Conservation (phyloP, 1,140 invertebrate genomes). For the Fragariocoptes setiger region DNA sequence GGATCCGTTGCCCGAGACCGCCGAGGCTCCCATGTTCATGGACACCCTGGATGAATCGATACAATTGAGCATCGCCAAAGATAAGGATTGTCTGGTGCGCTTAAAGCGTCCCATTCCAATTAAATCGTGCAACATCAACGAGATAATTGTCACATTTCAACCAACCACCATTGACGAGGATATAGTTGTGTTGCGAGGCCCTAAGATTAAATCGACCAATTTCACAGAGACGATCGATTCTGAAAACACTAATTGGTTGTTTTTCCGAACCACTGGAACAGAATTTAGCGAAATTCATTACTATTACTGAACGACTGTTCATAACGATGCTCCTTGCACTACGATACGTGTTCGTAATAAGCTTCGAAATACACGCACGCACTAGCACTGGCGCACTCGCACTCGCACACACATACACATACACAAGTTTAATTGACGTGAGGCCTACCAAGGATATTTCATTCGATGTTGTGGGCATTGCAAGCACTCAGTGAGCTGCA, state of each 20-base stretch:
- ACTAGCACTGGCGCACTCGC: too few species aligned
- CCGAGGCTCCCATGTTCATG: background rate
- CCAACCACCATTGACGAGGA: slow-evolving; percentile 7
- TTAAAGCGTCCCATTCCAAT: slow-evolving; percentile 12
- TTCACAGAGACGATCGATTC: slow-evolving; percentile 7
- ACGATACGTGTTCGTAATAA: too few species aligned
- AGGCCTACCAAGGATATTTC: too few species aligned
- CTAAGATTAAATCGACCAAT: background rate
- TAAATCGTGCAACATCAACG: slow-evolving; percentile 12
- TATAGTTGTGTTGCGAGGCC: slow-evolving; percentile 9
- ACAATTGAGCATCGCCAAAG: slow-evolving; percentile 10
- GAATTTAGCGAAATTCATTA: slow-evolving; percentile 11
- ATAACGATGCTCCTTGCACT: too few species aligned
- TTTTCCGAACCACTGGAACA: slow-evolving; percentile 5
- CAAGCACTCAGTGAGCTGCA: too few species aligned
- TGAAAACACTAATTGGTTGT: slow-evolving; percentile 9
- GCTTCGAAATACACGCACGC: too few species aligned
- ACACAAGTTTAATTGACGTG: too few species aligned
- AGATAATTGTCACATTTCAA: slow-evolving; percentile 10
- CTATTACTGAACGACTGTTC: slow-evolving; percentile 10
- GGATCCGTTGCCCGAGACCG: background rate
- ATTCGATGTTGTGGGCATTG: too few species aligned
- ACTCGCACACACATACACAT: too few species aligned
- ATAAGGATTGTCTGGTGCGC: slow-evolving; percentile 13
- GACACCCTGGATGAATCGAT: slow-evolving; percentile 10